Evolutionary conservation across 2,113 vertebrate genomes (phyloP).

Genomic region (Orthonyx spaldingii): DNA sequence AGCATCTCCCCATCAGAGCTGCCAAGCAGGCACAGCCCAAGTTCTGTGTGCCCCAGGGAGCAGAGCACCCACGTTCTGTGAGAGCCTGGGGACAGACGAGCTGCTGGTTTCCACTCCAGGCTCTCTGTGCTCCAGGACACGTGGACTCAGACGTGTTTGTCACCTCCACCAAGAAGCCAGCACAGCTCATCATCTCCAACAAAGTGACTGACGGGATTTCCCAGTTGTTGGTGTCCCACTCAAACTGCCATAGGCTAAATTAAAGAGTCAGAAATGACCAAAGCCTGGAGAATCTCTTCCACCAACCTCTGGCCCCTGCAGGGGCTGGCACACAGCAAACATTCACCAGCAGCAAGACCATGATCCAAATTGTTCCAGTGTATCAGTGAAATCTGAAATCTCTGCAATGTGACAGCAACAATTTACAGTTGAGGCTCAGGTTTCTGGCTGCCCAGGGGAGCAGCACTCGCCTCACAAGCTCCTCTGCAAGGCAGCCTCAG

Average conservation of each 20-base stretch:
- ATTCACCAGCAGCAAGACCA: neutral
- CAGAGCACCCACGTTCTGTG: accelerated
- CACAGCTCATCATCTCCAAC: neutral
- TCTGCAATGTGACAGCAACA: neutral
- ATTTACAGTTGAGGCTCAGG: neutral
- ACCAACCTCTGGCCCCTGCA: neutral
- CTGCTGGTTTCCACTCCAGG: neutral
- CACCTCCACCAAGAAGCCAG: neutral
- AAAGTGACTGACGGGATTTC: neutral
- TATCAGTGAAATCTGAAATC: neutral
- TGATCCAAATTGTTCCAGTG: neutral
- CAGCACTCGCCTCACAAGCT: neutral
- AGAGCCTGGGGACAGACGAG: neutral
- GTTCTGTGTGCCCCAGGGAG: accelerated
- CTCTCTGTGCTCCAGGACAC: neutral
- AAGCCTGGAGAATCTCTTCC: neutral
- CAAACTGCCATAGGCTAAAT: neutral
- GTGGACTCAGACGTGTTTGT: neutral
- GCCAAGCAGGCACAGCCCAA: neutral
- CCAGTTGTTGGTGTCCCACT: neutral
- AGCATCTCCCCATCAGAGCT: neutral
- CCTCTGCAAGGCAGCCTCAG: neutral
- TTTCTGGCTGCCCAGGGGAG: neutral
- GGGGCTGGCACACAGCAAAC: neutral
- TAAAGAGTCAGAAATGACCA: neutral